These are phyloP conservation scores for Cosmia pyralina DNA, from an alignment of 2,888 invertebrate species.

Conservation along the genomic window DNA sequence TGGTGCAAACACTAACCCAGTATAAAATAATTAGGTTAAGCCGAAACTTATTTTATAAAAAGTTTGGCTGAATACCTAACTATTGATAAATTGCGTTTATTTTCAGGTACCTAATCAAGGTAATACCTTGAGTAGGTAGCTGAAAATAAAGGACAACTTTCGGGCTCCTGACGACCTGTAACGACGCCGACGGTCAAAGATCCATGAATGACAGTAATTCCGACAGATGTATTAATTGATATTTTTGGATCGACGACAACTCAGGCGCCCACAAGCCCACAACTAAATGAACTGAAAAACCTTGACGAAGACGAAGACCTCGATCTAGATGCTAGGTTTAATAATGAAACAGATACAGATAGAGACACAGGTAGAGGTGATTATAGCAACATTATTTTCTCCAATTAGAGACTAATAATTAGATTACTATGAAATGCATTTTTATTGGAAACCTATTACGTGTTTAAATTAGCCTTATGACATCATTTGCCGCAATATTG, in stretches of 20 bases:
- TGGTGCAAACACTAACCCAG: too few relatives aligned
- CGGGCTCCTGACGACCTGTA: too few relatives aligned
- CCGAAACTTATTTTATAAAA: too few relatives aligned
- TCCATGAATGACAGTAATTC: too few relatives aligned
- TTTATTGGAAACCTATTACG: conserved; percentile 46
- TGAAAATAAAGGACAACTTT: too few relatives aligned
- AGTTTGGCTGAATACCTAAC: too few relatives aligned
- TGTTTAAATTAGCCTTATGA: conserved; percentile 25
- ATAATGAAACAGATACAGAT: background rate
- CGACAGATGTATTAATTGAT: conserved; percentile 23
- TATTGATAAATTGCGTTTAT: too few relatives aligned
- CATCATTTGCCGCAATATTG: conserved; percentile 36
- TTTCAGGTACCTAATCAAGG: too few relatives aligned
- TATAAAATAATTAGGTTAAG: too few relatives aligned
- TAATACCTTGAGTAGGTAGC: too few relatives aligned
- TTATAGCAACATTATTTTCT: conserved; percentile 32
- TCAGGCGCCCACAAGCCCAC: background rate
- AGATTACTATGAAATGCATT: conserved; percentile 55
- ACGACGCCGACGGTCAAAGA: too few relatives aligned
- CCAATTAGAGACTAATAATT: conserved; percentile 60
- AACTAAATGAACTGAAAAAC: conserved; percentile 7
- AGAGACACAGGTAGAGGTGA: conserved; percentile 1
- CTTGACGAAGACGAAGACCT: conserved; percentile 37
- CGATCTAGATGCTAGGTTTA: conserved; percentile 54
- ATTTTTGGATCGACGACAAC: conserved; percentile 39